Base-by-base conservation (phyloP, 2,888 invertebrate genomes). In the Agrochola lychnidis region DNA sequence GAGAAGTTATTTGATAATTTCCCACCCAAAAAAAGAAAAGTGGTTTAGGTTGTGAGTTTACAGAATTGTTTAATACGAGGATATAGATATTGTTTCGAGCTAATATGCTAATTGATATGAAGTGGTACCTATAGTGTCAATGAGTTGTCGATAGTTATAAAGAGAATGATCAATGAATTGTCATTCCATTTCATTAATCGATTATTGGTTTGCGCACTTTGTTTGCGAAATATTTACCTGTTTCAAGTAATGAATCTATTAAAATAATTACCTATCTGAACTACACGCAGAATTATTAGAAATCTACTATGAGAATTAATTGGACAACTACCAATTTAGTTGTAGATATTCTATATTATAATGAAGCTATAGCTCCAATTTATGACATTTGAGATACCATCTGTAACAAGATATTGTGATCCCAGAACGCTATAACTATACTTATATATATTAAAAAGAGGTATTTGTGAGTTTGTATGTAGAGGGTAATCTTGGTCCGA, bases 261-360 rank as follows among this genome's bases (percentile, higher is more conserved):
- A 56, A 19, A 22, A 57, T 72, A 45, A 72, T 22, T 36, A 36
- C 36, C 36, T 36, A 14, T 57, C 19, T 14, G 30, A 62, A 61
- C 14, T 75, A 42, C n/a, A 75, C 0, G 22, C 30, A n/a, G n/a
- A 36, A 36, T 10, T 45, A 45, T 16, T 25, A 42, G 16, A 14
- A 36, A 57, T 57, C 25, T 25, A 45, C 25, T 14, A 36, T 53
- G 45, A 76, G 7, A 63, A 64, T 75, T 36, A 36, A 75, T 76
- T 53, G 36, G 53, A 64, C 14, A 16, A 14, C 30, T 22, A 36
- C 30, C 45, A 36, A 76, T 75, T 53, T 51, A 36, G 22, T 73
- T 73, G 36, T 30, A 45, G 30, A 10, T 51, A 42, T 53, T 51
- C 16, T n/a, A 40, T 61, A 51, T 16, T 51, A n/a, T 42, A 30